These are phyloP conservation scores for Andricus curvator DNA, from an alignment of 2,888 invertebrate genomes.

Conservation along the genomic window DNA sequence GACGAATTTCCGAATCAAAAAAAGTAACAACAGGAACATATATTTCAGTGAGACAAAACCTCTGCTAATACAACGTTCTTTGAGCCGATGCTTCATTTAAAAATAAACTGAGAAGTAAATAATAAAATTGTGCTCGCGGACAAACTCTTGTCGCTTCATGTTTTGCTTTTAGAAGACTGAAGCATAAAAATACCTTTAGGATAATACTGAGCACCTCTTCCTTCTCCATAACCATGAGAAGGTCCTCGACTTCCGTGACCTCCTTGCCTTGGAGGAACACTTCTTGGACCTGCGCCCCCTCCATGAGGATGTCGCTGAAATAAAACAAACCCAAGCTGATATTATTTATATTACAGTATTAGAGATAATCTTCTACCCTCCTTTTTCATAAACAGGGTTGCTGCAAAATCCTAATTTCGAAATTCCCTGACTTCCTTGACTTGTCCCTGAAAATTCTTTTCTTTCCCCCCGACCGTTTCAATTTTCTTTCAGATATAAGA, in stretches of 20 bases:
- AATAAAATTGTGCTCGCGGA: conserved; percentile 13
- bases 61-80: too few species aligned
- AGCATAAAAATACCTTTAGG: conserved; percentile 82
- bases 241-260: conserved; percentile 80
- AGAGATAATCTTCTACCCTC: neutral
- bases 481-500: too few species aligned
- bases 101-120: neutral
- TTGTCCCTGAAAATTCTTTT: too few species aligned
- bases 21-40: too few species aligned
- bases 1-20: too few species aligned
- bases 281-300: conserved; percentile 71
- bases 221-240: conserved; percentile 85
- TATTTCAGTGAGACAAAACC: too few species aligned
- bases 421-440: too few species aligned
- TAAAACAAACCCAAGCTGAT: neutral
- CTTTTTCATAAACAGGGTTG: too few species aligned
- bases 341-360: neutral
- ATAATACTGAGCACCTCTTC: conserved; percentile 85
- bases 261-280: conserved; percentile 70
- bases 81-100: too few species aligned
- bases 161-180: conserved; percentile 39
- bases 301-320: conserved; percentile 79
- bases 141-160: conserved; percentile 50
- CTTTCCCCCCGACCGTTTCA: too few species aligned
- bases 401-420: too few species aligned